These are phyloP conservation scores for Polyommatus icarus DNA, from an alignment of 2,888 invertebrate species.

Conservation along the genomic window DNA sequence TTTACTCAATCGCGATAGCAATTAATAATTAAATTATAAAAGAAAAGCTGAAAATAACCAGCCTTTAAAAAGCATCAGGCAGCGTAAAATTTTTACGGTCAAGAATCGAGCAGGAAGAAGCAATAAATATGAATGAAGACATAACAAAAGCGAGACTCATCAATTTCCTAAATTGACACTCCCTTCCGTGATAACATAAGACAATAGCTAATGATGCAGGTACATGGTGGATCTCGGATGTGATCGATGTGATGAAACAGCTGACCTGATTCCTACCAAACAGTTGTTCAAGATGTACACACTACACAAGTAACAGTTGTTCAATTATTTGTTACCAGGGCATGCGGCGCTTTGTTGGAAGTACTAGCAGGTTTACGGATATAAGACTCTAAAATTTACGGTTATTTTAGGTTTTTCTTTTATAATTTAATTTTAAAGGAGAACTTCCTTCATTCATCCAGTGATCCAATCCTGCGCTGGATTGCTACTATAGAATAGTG, in stretches of 20 bases:
- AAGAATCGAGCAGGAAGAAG: not conserved
- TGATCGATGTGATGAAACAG: conserved; percentile 24
- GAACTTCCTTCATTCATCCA: no score
- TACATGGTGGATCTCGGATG: conserved; percentile 4
- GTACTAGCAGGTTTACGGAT: no score
- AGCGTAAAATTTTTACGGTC: not conserved
- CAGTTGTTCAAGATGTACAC: conserved; percentile 6
- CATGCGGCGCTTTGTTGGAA: not conserved
- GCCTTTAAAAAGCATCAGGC: no score
- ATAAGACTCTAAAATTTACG: no score
- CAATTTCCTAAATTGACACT: conserved; percentile 10
- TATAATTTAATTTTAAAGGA: no score
- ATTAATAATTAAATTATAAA: no score
- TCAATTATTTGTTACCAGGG: conserved; percentile 15
- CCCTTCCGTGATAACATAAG: conserved; percentile 4
- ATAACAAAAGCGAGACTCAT: not conserved
- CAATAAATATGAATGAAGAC: not conserved
- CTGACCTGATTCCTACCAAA: conserved; percentile 17
- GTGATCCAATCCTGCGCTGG: no score
- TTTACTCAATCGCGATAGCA: no score
- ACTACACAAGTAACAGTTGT: conserved; percentile 5
- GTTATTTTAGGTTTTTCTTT: no score
- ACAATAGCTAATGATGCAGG: conserved; percentile 3
- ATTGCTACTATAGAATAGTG: no score
- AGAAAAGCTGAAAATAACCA: no score